phyloP scores from a whole-genome alignment of 2,888 invertebrate species.

The Drosophila greeni region DNA sequence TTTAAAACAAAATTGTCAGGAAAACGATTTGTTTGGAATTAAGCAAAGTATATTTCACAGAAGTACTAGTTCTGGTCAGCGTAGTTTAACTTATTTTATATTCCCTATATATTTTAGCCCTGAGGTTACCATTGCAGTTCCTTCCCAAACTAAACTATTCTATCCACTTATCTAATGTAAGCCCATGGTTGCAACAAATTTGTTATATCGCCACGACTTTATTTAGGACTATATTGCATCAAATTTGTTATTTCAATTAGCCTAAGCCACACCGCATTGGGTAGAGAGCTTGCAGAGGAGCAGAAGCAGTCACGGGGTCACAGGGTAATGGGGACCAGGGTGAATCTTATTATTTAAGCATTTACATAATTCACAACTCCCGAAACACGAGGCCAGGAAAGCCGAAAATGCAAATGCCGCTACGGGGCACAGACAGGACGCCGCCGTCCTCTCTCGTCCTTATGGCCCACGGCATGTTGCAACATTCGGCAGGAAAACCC shows the following conservation, averaged over 20 bases:
- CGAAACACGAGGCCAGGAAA: slow-evolving; percentile 41
- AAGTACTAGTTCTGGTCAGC: neutral
- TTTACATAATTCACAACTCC: slow-evolving; percentile 63
- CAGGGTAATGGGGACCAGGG: slow-evolving; percentile 23
- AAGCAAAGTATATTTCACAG: neutral
- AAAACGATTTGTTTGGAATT: neutral
- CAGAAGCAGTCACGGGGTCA: slow-evolving; percentile 9
- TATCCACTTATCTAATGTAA: neutral
- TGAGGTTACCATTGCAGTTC: neutral
- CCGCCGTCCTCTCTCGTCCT: slow-evolving; percentile 17
- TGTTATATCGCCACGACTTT: slow-evolving; percentile 23
- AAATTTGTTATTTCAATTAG: slow-evolving; percentile 64
- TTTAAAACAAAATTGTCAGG: slow-evolving; percentile 1
- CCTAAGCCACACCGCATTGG: slow-evolving; percentile 50
- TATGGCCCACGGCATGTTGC: slow-evolving; percentile 54
- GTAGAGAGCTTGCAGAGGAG: neutral
- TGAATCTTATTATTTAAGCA: slow-evolving; percentile 56
- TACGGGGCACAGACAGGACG: slow-evolving; percentile 7
- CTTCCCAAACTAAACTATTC: no score
- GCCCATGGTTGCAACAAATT: slow-evolving; percentile 5
- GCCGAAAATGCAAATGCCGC: slow-evolving; percentile 61
- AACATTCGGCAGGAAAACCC: slow-evolving; percentile 47
- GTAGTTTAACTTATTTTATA: neutral
- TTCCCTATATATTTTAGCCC: no score
- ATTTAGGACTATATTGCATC: slow-evolving; percentile 32